Evolutionary conservation across 2,888 invertebrate genomes (phyloP), one percentile per base, ranked within the genome.

Genomic region (Bhutanitis thaidina): DNA sequence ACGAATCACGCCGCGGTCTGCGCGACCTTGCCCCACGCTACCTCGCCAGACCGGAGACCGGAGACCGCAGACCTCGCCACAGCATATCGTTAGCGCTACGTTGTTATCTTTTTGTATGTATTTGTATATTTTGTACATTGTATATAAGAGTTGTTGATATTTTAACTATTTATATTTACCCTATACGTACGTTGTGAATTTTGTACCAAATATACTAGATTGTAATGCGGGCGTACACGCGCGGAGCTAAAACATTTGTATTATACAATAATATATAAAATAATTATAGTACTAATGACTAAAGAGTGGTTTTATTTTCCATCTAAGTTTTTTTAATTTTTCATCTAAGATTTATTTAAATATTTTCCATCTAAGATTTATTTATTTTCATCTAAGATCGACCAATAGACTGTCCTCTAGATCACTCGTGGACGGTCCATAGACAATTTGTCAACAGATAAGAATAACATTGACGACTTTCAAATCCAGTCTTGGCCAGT

Each of bases 121-220:
- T 79, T 70, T 84, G 83, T 86, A 85, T 80, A 82, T 82, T 79
- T 77, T 83, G 84, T 83, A 84, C 73, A 80, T 83, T 86, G 85
- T 84, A 87, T 77, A 87, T 86, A 85, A 78, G 79, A 81, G 75
- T 80, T 82, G 84, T 86, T 85, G 76, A 81, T 85, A 83, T 85
- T 85, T 84, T 81, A 81, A 78, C 80, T 86, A 87, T 87, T 87
- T 87, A 88, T 86, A 76, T 73, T n/a, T 56, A 55, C 52, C 54
- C 55, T 80, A 80, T 81, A 79, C 77, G 76, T 83, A 67, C 75
- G 85, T 87, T 88, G 85, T 88, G 80, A 84, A 79, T 82, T 86
- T 86, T 86, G 74, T 87, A 86, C 87, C 87, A 88, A 87, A 88
- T 86, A 86, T 81, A 80, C 67, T 72, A 76, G 56, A 57, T 49